These are phyloP conservation scores for Oedothorax gibbosus DNA, from an alignment of 1,140 invertebrate species.

Conservation along the genomic window DNA sequence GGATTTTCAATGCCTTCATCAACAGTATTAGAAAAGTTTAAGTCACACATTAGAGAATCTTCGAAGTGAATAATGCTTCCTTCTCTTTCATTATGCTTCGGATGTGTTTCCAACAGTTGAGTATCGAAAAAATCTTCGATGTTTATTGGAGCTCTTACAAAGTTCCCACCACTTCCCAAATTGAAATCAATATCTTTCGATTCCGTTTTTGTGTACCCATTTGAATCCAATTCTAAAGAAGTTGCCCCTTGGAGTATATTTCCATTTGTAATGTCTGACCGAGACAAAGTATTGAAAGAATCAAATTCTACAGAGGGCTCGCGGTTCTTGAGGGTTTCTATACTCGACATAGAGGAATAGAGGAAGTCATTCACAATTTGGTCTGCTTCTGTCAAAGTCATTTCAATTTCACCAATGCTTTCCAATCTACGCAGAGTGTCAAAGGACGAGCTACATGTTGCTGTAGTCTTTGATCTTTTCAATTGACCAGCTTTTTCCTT, in stretches of 20 bases:
- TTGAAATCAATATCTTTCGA: too few species aligned
- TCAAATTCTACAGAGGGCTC: too few species aligned
- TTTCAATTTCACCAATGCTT: conserved; percentile 12
- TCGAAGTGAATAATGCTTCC: too few species aligned
- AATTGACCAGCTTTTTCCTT: neutral
- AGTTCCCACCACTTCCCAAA: too few species aligned
- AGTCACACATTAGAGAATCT: neutral
- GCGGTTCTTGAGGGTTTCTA: neutral
- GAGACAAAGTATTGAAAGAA: neutral
- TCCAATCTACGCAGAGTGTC: neutral
- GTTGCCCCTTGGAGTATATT: neutral
- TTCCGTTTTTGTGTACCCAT: too few species aligned
- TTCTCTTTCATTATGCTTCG: too few species aligned
- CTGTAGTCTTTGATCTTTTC: conserved; percentile 28
- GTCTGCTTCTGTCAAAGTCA: conserved; percentile 18
- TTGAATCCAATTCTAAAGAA: too few species aligned
- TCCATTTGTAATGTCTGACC: conserved; percentile 18
- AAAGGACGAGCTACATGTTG: conserved; percentile 19
- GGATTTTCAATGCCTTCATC: too few species aligned
- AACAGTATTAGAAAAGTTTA: neutral
- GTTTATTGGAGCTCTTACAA: too few species aligned
- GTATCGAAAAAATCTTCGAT: too few species aligned
- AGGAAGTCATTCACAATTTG: conserved; percentile 25
- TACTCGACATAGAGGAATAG: neutral
- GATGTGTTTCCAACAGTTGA: too few species aligned